Percentiles rank a stretch among this genome's conserved stretches.
Evolutionary conservation across 2,888 invertebrate genomes (phyloP).

Genomic region (Nipponacmea schrenckii): DNA sequence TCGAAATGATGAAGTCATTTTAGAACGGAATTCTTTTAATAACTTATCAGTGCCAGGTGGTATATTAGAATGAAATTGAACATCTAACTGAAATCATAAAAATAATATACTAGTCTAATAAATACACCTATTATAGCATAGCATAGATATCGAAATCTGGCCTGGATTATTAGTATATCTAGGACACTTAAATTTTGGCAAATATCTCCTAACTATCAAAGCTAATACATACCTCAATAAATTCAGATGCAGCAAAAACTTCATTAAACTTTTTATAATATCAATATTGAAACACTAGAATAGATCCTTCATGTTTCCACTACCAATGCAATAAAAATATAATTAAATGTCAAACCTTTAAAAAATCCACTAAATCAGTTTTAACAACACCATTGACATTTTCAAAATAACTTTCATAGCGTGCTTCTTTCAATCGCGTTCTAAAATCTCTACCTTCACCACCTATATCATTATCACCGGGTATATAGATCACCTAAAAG

Average conservation of each 20-base stretch:
- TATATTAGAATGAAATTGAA: slow-evolving; percentile 31
- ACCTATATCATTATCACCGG: slow-evolving; percentile 98
- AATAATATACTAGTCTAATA: neutral
- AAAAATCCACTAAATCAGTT: slow-evolving; percentile 66
- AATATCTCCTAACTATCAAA: no score
- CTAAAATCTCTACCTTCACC: slow-evolving; percentile 77
- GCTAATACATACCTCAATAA: no score
- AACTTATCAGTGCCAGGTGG: slow-evolving; percentile 35
- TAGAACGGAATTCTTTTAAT: slow-evolving; percentile 31
- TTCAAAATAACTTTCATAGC: slow-evolving; percentile 81
- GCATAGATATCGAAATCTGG: no score
- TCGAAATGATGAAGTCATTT: slow-evolving; percentile 44
- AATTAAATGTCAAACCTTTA: slow-evolving; percentile 59
- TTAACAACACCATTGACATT: slow-evolving; percentile 74
- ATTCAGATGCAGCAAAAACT: no score
- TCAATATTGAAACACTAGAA: no score
- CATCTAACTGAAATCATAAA: slow-evolving; percentile 42
- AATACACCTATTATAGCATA: no score
- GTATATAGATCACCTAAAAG: slow-evolving; percentile 77
- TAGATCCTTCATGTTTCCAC: no score
- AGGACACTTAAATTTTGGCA: no score
- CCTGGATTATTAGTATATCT: no score
- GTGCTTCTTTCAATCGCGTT: slow-evolving; percentile 74
- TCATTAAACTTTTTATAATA: no score
- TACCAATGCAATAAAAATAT: no score